Evolutionary conservation across 2,113 vertebrate genomes (phyloP).

Genomic region (Tympanuchus pallidicinctus): DNA sequence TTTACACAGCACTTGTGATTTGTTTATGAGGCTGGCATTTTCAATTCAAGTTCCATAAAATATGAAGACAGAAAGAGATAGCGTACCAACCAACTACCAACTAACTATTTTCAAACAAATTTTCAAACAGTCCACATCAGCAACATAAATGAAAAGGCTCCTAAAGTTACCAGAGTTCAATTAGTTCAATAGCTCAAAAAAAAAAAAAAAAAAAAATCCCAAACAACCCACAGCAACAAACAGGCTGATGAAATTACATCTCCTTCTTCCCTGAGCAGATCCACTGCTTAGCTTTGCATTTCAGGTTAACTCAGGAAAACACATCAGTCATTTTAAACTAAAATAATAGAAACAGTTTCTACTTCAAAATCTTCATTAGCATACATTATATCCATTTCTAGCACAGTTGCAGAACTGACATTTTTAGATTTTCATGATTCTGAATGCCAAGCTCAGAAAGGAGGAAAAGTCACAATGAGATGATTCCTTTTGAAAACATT

Average conservation of each 20-base stretch:
- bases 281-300: neutral
- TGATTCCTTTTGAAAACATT: neutral
- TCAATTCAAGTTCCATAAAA: neutral
- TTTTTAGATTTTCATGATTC: slow-evolving; percentile 31
- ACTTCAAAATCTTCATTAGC: slow-evolving; percentile 54
- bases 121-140: neutral
- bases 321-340: slow-evolving; percentile 25
- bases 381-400: slow-evolving; percentile 15
- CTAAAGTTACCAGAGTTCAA: neutral
- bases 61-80: neutral
- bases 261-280: neutral
- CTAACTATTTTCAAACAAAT: neutral
- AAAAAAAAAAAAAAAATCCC: neutral
- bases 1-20: neutral
- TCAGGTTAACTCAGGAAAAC: neutral
- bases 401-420: neutral
- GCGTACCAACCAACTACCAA: neutral
- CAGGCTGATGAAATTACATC: neutral
- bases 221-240: neutral
- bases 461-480: neutral
- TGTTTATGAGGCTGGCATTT: neutral
- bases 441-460: slow-evolving; percentile 17
- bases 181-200: neutral
- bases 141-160: neutral
- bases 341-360: slow-evolving; percentile 31